These are phyloP conservation scores for Mormyrus hasselquistii DNA, from an alignment of 2,797 vertebrate species.

Conservation along the genomic window DNA sequence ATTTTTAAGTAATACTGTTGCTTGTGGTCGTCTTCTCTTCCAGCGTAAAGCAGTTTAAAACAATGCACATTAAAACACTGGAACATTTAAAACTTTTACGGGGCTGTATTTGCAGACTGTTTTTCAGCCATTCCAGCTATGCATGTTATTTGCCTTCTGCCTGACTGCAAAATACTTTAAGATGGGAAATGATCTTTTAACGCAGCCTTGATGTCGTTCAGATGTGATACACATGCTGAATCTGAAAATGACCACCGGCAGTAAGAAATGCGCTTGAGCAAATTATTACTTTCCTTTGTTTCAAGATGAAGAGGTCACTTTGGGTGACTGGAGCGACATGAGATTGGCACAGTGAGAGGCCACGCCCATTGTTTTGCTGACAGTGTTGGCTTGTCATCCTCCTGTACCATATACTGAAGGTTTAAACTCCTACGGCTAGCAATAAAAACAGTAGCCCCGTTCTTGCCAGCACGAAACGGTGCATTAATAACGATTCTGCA, in stretches of 20 bases:
- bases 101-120: not conserved
- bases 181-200: not conserved
- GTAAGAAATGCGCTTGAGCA: too few species aligned
- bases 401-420: too few species aligned
- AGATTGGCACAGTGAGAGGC: too few species aligned
- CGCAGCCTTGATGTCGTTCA: not conserved
- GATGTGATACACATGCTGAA: not conserved
- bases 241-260: not conserved
- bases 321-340: not conserved
- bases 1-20: constrained; percentile 8
- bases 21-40: not conserved
- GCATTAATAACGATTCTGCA: not conserved
- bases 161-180: not conserved
- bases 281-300: not conserved
- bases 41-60: not conserved
- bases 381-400: too few species aligned
- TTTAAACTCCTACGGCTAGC: not conserved
- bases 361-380: too few species aligned
- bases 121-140: not conserved
- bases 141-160: not conserved
- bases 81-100: not conserved
- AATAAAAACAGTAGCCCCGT: not conserved
- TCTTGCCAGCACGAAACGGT: not conserved
- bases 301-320: not conserved
- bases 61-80: not conserved